Conservation (phyloP, 2,113 vertebrate genomes). For the Rynchops niger region DNA sequence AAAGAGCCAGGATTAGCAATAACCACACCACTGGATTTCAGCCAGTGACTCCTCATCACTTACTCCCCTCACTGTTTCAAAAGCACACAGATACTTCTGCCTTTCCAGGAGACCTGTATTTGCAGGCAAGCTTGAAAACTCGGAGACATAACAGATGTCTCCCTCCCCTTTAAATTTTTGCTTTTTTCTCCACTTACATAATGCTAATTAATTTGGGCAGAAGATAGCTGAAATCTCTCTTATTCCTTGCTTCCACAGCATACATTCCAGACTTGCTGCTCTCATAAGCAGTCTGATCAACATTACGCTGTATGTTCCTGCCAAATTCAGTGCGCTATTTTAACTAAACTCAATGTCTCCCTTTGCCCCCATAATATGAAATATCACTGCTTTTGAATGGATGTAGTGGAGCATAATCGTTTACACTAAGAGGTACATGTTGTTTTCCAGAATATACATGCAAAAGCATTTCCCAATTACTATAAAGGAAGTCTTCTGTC, state of each 20-base stretch:
- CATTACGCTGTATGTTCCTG: not conserved
- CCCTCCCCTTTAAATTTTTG: conserved; percentile 18
- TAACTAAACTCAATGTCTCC: not conserved
- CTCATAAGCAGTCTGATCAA: conserved; percentile 43
- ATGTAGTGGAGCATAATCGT: not conserved
- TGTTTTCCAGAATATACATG: not conserved
- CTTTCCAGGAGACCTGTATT: conserved; percentile 5
- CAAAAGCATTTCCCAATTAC: not conserved
- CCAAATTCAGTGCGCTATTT: conserved; percentile 15
- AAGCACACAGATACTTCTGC: not conserved
- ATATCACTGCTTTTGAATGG: not conserved
- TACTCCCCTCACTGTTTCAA: not conserved
- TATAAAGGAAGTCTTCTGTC: not conserved
- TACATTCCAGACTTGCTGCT: conserved; percentile 28
- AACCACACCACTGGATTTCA: not conserved
- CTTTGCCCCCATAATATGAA: not conserved
- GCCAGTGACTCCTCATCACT: conserved; percentile 28
- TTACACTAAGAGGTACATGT: not conserved
- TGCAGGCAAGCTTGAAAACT: conserved; percentile 35
- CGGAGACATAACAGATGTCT: conserved; percentile 49
- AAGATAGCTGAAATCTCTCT: not conserved
- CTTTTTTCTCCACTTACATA: conserved; percentile 31
- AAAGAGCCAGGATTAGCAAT: not conserved
- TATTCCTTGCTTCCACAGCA: conserved; percentile 11
- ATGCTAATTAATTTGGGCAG: conserved; percentile 50